A percentile compares a stretch with the other conserved stretches of the same genome.
Conservation (phyloP, 2,797 vertebrate genomes). For the Notolepis coatsorum region DNA sequence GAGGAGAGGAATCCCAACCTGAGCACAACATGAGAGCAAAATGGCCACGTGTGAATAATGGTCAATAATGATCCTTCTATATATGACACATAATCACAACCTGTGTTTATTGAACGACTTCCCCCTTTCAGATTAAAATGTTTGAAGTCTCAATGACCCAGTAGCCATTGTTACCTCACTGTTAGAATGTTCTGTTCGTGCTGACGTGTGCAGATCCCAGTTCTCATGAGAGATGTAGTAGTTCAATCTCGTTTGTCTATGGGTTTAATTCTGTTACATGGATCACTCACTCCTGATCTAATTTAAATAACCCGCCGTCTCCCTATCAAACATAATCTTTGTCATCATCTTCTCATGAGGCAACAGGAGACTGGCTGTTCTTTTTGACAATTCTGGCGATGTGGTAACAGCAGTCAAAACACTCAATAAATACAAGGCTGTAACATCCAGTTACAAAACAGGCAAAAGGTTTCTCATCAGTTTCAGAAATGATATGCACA, state of each 20-base stretch:
- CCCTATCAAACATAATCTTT: not conserved
- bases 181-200: too few species aligned
- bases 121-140: too few species aligned
- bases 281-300: not conserved
- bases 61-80: too few species aligned
- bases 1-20: too few species aligned
- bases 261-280: not conserved
- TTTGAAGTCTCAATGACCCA: too few species aligned
- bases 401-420: slow-evolving; percentile 30
- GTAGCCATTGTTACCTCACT: too few species aligned
- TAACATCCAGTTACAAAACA: slow-evolving; percentile 21
- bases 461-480: slow-evolving; percentile 18
- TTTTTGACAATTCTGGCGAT: slow-evolving; percentile 30
- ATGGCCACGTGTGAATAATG: too few species aligned
- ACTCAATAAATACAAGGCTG: slow-evolving; percentile 35
- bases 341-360: not conserved
- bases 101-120: too few species aligned
- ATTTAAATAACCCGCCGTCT: not conserved
- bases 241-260: not conserved
- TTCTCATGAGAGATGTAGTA: not conserved
- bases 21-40: too few species aligned
- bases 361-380: slow-evolving; percentile 10
- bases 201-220: not conserved
- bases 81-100: too few species aligned
- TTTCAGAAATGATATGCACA: slow-evolving; percentile 20